phyloP scores from a whole-genome alignment of 1,140 invertebrate genomes.

The Drosophila truncata region DNA sequence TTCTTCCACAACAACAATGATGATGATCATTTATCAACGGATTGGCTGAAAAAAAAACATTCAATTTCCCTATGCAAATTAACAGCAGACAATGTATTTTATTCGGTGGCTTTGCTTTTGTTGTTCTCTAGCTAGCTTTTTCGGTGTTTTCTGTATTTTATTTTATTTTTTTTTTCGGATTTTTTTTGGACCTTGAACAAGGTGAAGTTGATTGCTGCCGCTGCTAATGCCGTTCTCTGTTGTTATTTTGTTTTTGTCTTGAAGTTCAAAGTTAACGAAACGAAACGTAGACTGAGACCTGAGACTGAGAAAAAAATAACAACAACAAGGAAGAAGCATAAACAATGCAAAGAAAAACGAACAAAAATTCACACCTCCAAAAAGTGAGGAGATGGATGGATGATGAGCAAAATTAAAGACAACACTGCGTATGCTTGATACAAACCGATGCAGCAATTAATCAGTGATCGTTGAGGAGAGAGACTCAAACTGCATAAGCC shows the following conservation, averaged over 20 bases:
- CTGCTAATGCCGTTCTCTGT: constrained; percentile 25
- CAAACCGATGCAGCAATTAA: constrained; percentile 31
- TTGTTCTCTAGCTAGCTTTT: constrained; percentile 23
- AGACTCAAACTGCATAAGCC: background rate
- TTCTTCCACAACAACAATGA: background rate
- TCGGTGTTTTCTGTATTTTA: constrained; percentile 20
- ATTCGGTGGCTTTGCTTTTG: constrained; percentile 20
- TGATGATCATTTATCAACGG: constrained; percentile 24
- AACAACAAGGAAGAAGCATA: constrained; percentile 57
- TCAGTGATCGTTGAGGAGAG: constrained; percentile 18
- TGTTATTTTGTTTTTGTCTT: constrained; percentile 55
- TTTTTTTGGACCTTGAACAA: constrained; percentile 77
- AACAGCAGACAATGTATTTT: constrained; percentile 35
- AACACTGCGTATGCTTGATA: constrained; percentile 64
- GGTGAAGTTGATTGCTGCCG: constrained; percentile 78
- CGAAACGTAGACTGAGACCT: constrained; percentile 37
- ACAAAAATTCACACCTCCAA: constrained; percentile 71
- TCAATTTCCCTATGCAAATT: constrained; percentile 81
- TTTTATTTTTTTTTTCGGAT: constrained; percentile 26
- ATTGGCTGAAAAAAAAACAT: constrained; percentile 40
- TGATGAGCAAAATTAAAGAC: constrained; percentile 18
- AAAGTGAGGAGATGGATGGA: constrained; percentile 8
- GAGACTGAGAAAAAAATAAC: constrained; percentile 18
- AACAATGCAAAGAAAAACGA: constrained; percentile 56
- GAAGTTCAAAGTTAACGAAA: constrained; percentile 81